phyloP scores from a whole-genome alignment of 2,113 vertebrate genomes.

The Bos indicus region DNA sequence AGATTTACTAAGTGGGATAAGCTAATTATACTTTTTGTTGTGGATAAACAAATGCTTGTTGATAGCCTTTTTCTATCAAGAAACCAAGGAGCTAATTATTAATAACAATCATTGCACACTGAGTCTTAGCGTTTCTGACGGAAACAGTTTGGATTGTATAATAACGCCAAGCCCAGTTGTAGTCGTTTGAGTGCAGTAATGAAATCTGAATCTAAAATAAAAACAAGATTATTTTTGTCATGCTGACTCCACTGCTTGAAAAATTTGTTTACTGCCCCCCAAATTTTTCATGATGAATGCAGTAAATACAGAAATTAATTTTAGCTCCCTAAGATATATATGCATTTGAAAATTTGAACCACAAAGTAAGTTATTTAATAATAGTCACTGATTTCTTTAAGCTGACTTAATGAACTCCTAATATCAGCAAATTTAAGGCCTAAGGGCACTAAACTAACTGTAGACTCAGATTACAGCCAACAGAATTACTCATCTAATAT shows the following conservation, averaged over 20 bases:
- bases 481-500: constrained; percentile 28
- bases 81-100: constrained; percentile 87
- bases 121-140: constrained; percentile 87
- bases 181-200: constrained; percentile 87
- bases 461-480: constrained; percentile 23
- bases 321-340: not conserved
- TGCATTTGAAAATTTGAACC: constrained; percentile 33
- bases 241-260: constrained; percentile 85
- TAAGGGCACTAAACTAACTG: constrained; percentile 36
- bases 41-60: constrained; percentile 91
- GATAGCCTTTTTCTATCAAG: constrained; percentile 90
- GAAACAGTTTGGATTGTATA: constrained; percentile 88
- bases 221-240: constrained; percentile 90
- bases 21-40: constrained; percentile 90
- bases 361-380: constrained; percentile 54
- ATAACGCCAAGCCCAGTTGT: constrained; percentile 86
- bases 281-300: constrained; percentile 57
- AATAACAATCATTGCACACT: constrained; percentile 87
- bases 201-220: constrained; percentile 89
- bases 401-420: constrained; percentile 54
- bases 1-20: constrained; percentile 90
- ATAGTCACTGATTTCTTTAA: constrained; percentile 45
- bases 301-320: constrained; percentile 62
- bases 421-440: constrained; percentile 63
- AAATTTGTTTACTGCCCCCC: constrained; percentile 78